A percentile compares a stretch with the other conserved stretches of the same genome.
Evolutionary conservation across 2,888 invertebrate genomes (phyloP).

Genomic region (Orchestes rusci): DNA sequence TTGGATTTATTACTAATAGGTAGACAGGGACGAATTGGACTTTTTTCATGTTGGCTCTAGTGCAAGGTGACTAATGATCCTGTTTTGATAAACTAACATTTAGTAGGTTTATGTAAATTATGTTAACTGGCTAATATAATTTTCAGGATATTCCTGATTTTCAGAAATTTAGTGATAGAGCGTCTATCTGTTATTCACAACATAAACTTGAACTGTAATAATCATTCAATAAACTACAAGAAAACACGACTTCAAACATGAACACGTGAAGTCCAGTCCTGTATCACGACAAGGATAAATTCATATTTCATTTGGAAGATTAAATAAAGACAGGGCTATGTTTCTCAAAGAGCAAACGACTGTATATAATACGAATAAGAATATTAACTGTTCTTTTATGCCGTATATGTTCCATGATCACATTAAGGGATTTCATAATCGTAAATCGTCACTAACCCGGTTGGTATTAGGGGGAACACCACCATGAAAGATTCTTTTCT

Average conservation of each 20-base stretch:
- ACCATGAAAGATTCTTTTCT: constrained; percentile 3
- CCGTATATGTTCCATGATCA: constrained; percentile 34
- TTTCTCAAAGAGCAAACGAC: constrained; percentile 25
- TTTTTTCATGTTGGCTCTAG: not conserved
- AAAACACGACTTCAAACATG: too few relatives aligned
- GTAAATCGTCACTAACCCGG: constrained; percentile 30
- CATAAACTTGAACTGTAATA: too few relatives aligned
- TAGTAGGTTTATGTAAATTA: too few relatives aligned
- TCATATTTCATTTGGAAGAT: constrained; percentile 20
- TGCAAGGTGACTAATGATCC: too few relatives aligned
- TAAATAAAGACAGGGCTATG: constrained; percentile 23
- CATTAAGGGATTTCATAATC: constrained; percentile 35
- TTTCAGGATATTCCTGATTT: too few relatives aligned
- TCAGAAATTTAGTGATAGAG: too few relatives aligned
- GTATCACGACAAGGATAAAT: constrained; percentile 13
- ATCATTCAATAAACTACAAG: too few relatives aligned
- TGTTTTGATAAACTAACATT: too few relatives aligned
- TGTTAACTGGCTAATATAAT: too few relatives aligned
- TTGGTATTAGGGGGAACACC: constrained; percentile 17
- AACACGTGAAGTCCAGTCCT: constrained; percentile 13
- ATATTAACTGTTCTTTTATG: constrained; percentile 41
- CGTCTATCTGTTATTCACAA: too few relatives aligned
- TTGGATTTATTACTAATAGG: constrained; percentile 21
- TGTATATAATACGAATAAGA: constrained; percentile 31
- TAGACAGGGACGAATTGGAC: constrained; percentile 10